Evolutionary conservation across 2,888 invertebrate genomes (phyloP).

Genomic region (Eupithecia vulgata): DNA sequence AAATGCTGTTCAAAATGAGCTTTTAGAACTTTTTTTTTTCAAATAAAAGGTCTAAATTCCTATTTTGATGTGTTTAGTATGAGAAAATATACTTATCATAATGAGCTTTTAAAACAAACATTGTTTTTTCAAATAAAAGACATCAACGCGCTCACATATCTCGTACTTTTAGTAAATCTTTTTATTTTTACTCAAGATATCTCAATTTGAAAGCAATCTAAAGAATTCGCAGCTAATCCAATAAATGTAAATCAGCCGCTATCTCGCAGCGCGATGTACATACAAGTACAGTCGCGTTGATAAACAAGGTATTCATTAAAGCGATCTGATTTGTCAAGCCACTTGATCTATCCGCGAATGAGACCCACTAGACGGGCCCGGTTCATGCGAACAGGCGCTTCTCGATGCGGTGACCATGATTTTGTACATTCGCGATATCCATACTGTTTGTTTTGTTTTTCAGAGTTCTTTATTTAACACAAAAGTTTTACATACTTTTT

Average conservation of each 20-base stretch:
- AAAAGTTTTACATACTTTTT: no score
- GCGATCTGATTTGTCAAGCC: constrained; percentile 58
- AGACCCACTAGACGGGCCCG: constrained; percentile 47
- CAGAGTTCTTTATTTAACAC: no score
- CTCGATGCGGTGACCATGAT: constrained; percentile 44
- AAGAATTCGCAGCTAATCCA: constrained; percentile 13
- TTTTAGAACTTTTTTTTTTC: no score
- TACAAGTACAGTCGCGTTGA: constrained; percentile 44
- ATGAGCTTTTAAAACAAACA: background rate
- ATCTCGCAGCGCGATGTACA: constrained; percentile 9
- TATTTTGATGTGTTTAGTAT: no score
- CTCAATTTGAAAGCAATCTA: constrained; percentile 3
- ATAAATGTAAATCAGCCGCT: constrained; percentile 17
- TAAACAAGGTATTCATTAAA: constrained; percentile 58
- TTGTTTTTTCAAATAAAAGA: constrained; percentile 31
- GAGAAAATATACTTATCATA: no score
- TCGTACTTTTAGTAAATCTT: background rate
- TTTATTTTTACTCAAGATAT: background rate
- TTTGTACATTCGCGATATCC: background rate
- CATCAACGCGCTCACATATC: constrained; percentile 33
- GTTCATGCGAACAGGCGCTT: constrained; percentile 42
- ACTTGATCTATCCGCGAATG: constrained; percentile 56
- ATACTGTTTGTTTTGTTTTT: no score
- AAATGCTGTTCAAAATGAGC: no score
- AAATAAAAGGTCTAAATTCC: no score